Conservation (phyloP, 2,797 vertebrate genomes). For the Hypotaenidia philippensis region DNA sequence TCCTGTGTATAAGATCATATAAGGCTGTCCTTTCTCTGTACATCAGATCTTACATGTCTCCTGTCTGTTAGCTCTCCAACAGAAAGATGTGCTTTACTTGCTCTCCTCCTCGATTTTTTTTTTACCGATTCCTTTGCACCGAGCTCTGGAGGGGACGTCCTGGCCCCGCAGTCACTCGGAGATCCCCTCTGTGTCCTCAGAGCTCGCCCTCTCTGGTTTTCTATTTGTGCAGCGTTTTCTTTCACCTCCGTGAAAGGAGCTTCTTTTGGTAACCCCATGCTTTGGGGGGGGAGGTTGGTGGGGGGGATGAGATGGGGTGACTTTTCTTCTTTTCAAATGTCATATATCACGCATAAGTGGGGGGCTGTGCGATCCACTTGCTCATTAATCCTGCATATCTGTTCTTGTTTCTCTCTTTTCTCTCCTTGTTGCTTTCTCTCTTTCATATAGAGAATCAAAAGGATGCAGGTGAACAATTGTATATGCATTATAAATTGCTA, state of each 20-base stretch:
- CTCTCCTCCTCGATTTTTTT: conserved; percentile 72
- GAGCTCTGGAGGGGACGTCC: conserved; percentile 83
- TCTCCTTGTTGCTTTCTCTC: conserved; percentile 86
- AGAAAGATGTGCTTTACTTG: conserved; percentile 73
- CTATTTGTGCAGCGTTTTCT: conserved; percentile 82
- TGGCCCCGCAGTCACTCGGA: conserved; percentile 71
- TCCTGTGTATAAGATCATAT: conserved; percentile 72
- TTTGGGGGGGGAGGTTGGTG: conserved; percentile 31
- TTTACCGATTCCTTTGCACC: conserved; percentile 81
- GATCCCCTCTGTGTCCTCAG: conserved; percentile 77
- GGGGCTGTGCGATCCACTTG: conserved; percentile 84
- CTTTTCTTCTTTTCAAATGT: conserved; percentile 78
- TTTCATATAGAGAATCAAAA: conserved; percentile 94
- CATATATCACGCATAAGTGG: conserved; percentile 84
- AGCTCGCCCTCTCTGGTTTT: conserved; percentile 81
- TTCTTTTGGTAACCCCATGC: conserved; percentile 81
- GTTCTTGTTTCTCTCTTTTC: conserved; percentile 90
- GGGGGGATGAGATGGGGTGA: conserved; percentile 71
- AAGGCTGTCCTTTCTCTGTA: conserved; percentile 80
- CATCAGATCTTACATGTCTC: conserved; percentile 82
- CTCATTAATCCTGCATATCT: conserved; percentile 93
- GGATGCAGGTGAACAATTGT: conserved; percentile 96
- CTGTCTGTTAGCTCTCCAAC: conserved; percentile 79
- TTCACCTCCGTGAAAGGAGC: conserved; percentile 79
- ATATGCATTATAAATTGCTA: conserved; percentile 91